Evolutionary conservation across 2,113 vertebrate genomes (phyloP), one percentile per base, ranked within the genome.

Genomic region (Corythaixoides concolor): DNA sequence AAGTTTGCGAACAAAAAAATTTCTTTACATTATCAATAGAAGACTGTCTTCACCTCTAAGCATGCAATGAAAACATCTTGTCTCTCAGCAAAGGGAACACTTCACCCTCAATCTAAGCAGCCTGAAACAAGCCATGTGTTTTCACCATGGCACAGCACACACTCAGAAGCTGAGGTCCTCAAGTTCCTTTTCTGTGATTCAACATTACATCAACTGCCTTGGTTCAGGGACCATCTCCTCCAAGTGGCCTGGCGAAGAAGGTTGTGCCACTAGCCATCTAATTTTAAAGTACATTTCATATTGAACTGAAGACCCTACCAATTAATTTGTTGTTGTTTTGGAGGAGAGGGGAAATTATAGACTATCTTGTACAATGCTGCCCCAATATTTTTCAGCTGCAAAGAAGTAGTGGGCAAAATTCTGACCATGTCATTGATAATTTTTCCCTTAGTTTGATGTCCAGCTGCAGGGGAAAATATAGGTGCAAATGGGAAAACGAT

Each of bases 131-230:
- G 9, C 26, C 23, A 16, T 8, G 7, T 11, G 47, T 35, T 27
- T 56, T 22, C 18, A 58, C 60, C n/a, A 2, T 2, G 17, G n/a
- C 27, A 35, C 24, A 77, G 13, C 26, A 30, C 0, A 0, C 26
- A 14, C 24, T 23, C 64, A 59, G 47, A 63, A 66, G 15, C 9
- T 28, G 30, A 27, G 33, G 33, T 47, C 21, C 12, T 67, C 47
- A 11, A 0, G 0, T 37, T 41, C 37, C 55, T 81, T 56, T 82
- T 33, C 24, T 83, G 18, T 33, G 8, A 50, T 41, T 59, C 43
- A 75, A 6, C 9, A 47, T 45, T 4, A 47, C 3, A 2, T 63
- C 28, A 59, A 72, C 9, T 55, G 32, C 27, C 37, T 66, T 30
- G 32, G 30, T n/a, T 45, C 39, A 68, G 32, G 52, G 8, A 55